Evolutionary conservation across 1,140 invertebrate species (phyloP).

Genomic region (Drosophila insularis): DNA sequence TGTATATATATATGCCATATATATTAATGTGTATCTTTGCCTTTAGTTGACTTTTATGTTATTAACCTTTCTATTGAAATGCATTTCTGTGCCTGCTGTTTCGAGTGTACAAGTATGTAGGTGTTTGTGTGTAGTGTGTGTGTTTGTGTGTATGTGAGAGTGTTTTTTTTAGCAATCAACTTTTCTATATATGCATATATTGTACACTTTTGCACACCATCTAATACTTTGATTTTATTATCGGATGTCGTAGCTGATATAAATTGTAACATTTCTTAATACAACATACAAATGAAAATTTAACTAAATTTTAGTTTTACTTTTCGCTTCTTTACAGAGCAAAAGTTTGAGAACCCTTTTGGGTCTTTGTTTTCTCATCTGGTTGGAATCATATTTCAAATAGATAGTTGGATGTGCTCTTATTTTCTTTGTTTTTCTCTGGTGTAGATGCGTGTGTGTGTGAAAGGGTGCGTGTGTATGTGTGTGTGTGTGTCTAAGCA

Average conservation of each 20-base stretch:
- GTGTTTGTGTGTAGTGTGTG: slow-evolving; percentile 20
- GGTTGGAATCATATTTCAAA: neutral
- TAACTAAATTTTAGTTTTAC: slow-evolving; percentile 42
- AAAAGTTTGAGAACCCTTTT: slow-evolving; percentile 26
- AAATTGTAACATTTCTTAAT: slow-evolving; percentile 72
- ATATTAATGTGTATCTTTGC: slow-evolving; percentile 10
- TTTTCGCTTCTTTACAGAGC: slow-evolving; percentile 31
- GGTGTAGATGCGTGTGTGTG: slow-evolving; percentile 13
- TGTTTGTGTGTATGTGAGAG: slow-evolving; percentile 21
- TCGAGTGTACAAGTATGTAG: slow-evolving; percentile 18
- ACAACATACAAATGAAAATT: slow-evolving; percentile 59
- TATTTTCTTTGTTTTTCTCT: slow-evolving; percentile 20
- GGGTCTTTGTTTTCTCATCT: neutral
- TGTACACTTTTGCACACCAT: slow-evolving; percentile 68
- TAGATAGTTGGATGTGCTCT: slow-evolving; percentile 13
- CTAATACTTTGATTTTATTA: slow-evolving; percentile 78
- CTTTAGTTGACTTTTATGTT: slow-evolving; percentile 6
- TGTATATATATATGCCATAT: neutral
- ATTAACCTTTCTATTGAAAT: slow-evolving; percentile 65
- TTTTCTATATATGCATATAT: slow-evolving; percentile 61
- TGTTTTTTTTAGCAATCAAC: slow-evolving; percentile 57
- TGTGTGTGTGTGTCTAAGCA: slow-evolving; percentile 38
- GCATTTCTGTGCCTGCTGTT: slow-evolving; percentile 70
- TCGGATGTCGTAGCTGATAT: slow-evolving; percentile 82
- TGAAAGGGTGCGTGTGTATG: neutral